Evolutionary conservation across 2,888 invertebrate genomes (phyloP).

Genomic region (Oxyteleia sp.): DNA sequence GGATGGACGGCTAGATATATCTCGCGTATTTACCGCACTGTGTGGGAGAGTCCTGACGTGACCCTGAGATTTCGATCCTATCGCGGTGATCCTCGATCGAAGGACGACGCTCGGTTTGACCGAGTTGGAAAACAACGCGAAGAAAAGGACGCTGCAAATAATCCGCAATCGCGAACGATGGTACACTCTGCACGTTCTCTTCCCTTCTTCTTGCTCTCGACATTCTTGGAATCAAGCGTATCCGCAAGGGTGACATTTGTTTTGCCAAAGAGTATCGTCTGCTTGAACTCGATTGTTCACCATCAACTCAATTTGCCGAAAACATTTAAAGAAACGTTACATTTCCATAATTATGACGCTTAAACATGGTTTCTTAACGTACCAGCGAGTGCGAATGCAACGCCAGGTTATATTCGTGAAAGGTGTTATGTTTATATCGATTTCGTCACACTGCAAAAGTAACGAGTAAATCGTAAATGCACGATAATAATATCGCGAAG

Average conservation of each 20-base stretch:
- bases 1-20: slow-evolving; percentile 74
- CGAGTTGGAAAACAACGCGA: slow-evolving; percentile 84
- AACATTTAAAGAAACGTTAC: too few species aligned
- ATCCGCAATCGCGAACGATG: slow-evolving; percentile 67
- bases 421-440: slow-evolving; percentile 57
- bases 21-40: slow-evolving; percentile 68
- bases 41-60: slow-evolving; percentile 77
- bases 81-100: slow-evolving; percentile 84
- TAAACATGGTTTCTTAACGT: too few species aligned
- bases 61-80: slow-evolving; percentile 84
- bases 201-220: slow-evolving; percentile 36
- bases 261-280: background rate
- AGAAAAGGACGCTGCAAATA: slow-evolving; percentile 77
- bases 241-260: background rate
- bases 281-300: too few species aligned
- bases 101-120: slow-evolving; percentile 85
- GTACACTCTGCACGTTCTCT: slow-evolving; percentile 37
- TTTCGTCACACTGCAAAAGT: slow-evolving; percentile 46
- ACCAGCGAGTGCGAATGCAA: background rate
- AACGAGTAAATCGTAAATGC: slow-evolving; percentile 51
- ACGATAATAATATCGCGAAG: slow-evolving; percentile 33
- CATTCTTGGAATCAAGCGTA: slow-evolving; percentile 18
- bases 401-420: slow-evolving; percentile 47
- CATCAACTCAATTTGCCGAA: too few species aligned
- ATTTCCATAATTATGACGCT: too few species aligned